Evolutionary conservation across 2,113 vertebrate genomes (phyloP), one percentile per base, ranked within the genome.

Genomic region (Notothenia coriiceps): DNA sequence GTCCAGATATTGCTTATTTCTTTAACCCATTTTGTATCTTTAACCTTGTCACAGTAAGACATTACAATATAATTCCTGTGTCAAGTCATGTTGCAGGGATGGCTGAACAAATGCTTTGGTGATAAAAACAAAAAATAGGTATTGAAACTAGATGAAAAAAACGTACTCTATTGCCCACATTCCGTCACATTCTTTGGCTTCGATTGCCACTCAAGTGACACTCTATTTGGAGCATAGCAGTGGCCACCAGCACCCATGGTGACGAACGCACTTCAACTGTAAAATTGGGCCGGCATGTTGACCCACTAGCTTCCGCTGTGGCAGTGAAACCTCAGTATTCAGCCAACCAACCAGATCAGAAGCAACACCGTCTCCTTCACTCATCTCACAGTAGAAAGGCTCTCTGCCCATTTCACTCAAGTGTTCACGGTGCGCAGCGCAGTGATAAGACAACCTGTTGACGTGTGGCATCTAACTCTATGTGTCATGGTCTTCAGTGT

Each of bases 381-480:
- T 89, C 92, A 74, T 90, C 91, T 89, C 89, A 84, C 60, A 83
- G 88, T 10, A 66, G 85, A 85, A 78, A 86, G 81, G 79, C 76
- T 86, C 82, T 84, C 86, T 88, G 89, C 80, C 77, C 77, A 89
- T 91, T 92, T 94, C 88, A 90, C 88, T 90, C 92, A 91, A 85
- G 88, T 68, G 82, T 89, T 91, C 86, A 83, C 54, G 80, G 74
- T 90, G 86, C 82, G 59, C 83, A 57, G 81, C 79, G 62, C 80
- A 70, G 74, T 71, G 79, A 94, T 91, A 90, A 87, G 87, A 91
- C 92, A 91, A 93, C 88, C 87, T 94, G 90, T 94, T 92, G 88
- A 92, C 70, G 85, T 73, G 88, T 74, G 86, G 74, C 89, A 84
- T 73, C 78, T 84, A 90, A 88, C 84, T 91, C 80, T 74, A 80